Conservation (phyloP, 1,140 invertebrate genomes). For the Hydropsyche tenuis region DNA sequence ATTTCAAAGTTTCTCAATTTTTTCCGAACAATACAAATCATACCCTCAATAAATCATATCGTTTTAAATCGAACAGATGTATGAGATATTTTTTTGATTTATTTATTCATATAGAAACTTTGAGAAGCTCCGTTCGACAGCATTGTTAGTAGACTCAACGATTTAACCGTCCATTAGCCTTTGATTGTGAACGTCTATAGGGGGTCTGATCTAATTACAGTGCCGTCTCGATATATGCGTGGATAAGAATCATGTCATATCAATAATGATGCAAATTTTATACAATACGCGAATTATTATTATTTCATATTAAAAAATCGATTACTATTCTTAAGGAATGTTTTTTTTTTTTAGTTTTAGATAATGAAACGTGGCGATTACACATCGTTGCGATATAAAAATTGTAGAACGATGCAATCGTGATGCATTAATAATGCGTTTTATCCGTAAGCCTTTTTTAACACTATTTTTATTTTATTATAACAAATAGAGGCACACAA, state of each 20-base stretch:
- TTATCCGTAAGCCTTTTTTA: neutral
- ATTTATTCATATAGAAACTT: neutral
- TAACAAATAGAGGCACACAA: neutral
- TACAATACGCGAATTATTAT: neutral
- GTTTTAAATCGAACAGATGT: neutral
- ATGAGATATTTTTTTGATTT: neutral
- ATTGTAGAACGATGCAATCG: constrained; percentile 19
- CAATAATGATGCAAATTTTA: constrained; percentile 2
- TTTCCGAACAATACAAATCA: neutral
- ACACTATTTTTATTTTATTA: constrained; percentile 9
- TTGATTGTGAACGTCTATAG: constrained; percentile 40
- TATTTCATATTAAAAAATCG: neutral
- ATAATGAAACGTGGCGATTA: neutral
- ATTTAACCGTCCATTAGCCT: constrained; percentile 43
- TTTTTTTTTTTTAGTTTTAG: neutral
- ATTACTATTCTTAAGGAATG: neutral
- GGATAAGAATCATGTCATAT: constrained; percentile 31
- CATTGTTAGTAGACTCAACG: constrained; percentile 41
- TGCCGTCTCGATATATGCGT: constrained; percentile 25
- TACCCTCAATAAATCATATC: neutral
- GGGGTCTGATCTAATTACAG: constrained; percentile 45
- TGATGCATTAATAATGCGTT: constrained; percentile 6
- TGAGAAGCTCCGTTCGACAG: constrained; percentile 15
- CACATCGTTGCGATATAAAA: neutral
- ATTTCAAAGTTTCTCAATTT: constrained; percentile 14